A percentile compares a stretch with the other conserved stretches of the same genome.
Conservation (phyloP, 2,797 vertebrate genomes). For the Sylvilagus floridanus region DNA sequence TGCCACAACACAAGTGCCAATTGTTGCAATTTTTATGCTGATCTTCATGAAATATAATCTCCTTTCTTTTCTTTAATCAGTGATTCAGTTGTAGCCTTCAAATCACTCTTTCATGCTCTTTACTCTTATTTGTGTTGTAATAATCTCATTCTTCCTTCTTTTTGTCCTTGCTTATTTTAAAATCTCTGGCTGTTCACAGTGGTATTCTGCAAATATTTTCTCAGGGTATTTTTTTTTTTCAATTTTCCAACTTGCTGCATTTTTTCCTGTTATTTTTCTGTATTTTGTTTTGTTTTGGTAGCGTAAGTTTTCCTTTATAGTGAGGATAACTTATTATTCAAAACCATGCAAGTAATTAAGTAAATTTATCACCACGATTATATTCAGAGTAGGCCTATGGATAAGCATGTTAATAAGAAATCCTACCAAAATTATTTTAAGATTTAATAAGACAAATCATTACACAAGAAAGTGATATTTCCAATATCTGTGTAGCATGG, state of each 20-base stretch:
- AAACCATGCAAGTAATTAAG: not conserved
- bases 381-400: not conserved
- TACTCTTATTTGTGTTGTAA: not conserved
- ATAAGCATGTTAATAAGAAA: not conserved
- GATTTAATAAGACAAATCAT: too few species aligned
- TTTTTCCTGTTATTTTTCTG: not conserved
- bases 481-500: not conserved
- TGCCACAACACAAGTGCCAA: not conserved
- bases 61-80: not conserved
- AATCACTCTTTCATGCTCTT: not conserved
- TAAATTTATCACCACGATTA: slow-evolving; percentile 28
- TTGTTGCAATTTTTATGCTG: not conserved
- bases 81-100: not conserved
- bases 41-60: not conserved
- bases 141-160: not conserved
- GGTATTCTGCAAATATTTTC: not conserved
- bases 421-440: not conserved
- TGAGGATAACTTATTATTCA: not conserved
- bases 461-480: not conserved
- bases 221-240: not conserved
- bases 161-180: not conserved
- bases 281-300: not conserved
- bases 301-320: not conserved
- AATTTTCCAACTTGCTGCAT: not conserved
- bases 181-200: not conserved